Base-by-base conservation (phyloP, 1,140 invertebrate genomes). In the Micrasema longulum region DNA sequence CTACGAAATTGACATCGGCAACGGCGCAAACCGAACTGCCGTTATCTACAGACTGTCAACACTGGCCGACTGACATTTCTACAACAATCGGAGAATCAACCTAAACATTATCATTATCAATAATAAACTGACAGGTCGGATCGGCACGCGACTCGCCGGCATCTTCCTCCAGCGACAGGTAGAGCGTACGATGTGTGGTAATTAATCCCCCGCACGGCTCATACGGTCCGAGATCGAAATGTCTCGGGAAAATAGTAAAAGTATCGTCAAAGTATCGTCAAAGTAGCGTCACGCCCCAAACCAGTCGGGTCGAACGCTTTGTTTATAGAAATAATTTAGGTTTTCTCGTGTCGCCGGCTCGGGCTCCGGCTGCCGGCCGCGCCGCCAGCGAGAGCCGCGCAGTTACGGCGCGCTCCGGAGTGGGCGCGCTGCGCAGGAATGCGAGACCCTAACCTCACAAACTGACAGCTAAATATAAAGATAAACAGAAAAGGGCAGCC, bases 401-500 rank as follows among this genome's bases (percentile, higher is more conserved):
- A 66, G 43, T 52, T 48, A 52, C 63, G 26, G 31, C 35, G 31
- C 36, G 41, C 31, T 64, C 53, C 36, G 38, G 53, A 66, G 45
- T 55, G 65, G 65, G 71, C 55, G 52, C 53, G 65, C 18, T 36
- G 71, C 41, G 23, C 36, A 18, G 67, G 67, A 69, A 69, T 69
- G 52, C 41, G 18, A 14, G 14, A 41, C 20, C 67, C 45, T 69
- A 69, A 69, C 67, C 67, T 69, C 67, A 68, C 48, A 45, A 26
- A 26, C 18, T 50, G 26, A 43, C 14, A 4, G 4, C 0, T 7
- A 38, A 22, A 11, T 41, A 12, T 11, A 2, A 10, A 16, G 3
- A 22, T 12, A 26, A 53, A 26, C 6, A n/a, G 36, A 22, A 38
- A 11, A 38, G 36, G 38, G 35, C n/a, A 14, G 72, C 91, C 91